Evolutionary conservation across 2,113 vertebrate genomes (phyloP), one percentile per base, ranked within the genome.

Genomic region (Corythornis madagascariensis): DNA sequence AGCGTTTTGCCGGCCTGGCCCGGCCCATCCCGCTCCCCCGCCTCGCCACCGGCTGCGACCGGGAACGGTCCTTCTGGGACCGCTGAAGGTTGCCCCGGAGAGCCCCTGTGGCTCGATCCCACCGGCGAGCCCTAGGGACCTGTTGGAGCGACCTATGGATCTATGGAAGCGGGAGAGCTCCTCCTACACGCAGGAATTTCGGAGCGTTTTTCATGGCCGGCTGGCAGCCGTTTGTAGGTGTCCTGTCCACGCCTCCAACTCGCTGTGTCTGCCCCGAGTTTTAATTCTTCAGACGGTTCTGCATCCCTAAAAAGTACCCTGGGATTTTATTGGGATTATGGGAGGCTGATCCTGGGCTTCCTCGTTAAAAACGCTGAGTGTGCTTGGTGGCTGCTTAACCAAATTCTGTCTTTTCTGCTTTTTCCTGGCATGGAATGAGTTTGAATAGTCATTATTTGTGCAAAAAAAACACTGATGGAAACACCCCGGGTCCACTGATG

Each of bases 31-130:
- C 20, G 19, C 50, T 31, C 38, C 10, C 0, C 11, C 17, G 31
- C 42, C 40, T 31, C 42, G 13, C 33, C n/a, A 33, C 40, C 29
- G 33, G 43, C 48, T 31, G 20, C 21, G 8, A n/a, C 38, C 24
- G 35, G 14, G 64, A 35, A 15, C 59, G 15, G 43, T 40, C 50
- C 15, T 38, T 38, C 24, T 35, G 60, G 31, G 2, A 1, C 8
- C 10, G 10, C 77, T 11, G 20, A 2, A 33, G 33, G 4, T 1
- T 55, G 17, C 60, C 26, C 13, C 16, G 3, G n/a, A 33, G 31
- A 42, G 9, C 64, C 42, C 35, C 48, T 31, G 6, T n/a, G 1
- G 43, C 63, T 31, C 24, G 4, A 0, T 3, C 0, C 55, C n/a
- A 0, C 74, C 74, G 1, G 67, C 63, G 15, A 35, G 24, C 40